Evolutionary conservation across 2,888 invertebrate species (phyloP), one percentile per base, ranked within the genome.

Genomic region (Nomada goodeniana): DNA sequence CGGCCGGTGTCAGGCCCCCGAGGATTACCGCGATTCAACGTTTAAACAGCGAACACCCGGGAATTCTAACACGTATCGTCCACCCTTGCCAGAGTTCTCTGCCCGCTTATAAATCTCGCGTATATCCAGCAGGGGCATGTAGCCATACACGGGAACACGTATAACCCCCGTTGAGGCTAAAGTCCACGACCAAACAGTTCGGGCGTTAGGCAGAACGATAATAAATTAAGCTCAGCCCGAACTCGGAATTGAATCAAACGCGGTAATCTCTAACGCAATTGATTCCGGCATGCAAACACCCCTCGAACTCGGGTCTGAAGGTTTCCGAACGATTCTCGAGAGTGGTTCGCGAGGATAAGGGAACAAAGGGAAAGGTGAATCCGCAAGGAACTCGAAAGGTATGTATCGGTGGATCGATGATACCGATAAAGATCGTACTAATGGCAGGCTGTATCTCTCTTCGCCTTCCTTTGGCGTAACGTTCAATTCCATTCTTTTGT

Each of bases 221-320:
- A 89, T 89, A 89, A 89, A 89, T 89, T 89, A 89, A 89, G 88
- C 89, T 89, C 86, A 87, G 76, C 85, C 84, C 79, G 84, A 87
- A 88, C 84, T 88, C 77, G 86, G 85, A 90, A 91, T 91, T 86
- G 89, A 91, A 91, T 91, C 90, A 89, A 91, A 90, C 86, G 86
- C 82, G 81, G 87, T 91, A 90, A 91, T 91, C 91, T 90, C 89
- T 78, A 86, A 88, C 83, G 88, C 88, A 88, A 90, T 90, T 89
- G 90, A 90, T 90, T 88, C 83, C 80, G 78, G 65, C 82, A 74
- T 84, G 80, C 85, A 87, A 88, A 86, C 86, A 84, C 79, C 83
- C 83, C 77, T 69, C 74, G 84, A 77, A 83, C 75, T 76, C 67
- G 76, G 60, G 29, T 59, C 42, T 63, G 64, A 36, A 60, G 71